These are phyloP conservation scores for Catagonus wagneri DNA, from an alignment of 2,113 vertebrate genomes.

Conservation along the genomic window DNA sequence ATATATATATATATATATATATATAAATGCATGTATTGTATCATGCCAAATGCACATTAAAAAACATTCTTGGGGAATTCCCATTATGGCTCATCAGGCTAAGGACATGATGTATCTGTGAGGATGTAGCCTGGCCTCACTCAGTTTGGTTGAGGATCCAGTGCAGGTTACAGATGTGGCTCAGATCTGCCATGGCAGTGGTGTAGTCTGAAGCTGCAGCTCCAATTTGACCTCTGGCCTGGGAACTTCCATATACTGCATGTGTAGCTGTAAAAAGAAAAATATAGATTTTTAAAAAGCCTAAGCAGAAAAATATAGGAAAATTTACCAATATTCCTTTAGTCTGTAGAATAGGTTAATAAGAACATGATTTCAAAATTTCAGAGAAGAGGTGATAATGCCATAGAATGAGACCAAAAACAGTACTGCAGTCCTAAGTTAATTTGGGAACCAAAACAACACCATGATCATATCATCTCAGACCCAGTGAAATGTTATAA, in stretches of 20 bases:
- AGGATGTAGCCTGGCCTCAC: too few relatives aligned
- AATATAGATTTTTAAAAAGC: neutral
- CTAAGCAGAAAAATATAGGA: neutral
- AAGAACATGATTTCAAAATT: neutral
- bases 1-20: too few relatives aligned
- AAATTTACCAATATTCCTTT: neutral
- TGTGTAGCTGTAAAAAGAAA: too few relatives aligned
- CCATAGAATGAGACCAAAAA: neutral
- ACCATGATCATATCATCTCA: too few relatives aligned
- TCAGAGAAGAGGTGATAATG: neutral
- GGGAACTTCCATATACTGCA: too few relatives aligned
- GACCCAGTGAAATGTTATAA: neutral
- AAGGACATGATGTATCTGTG: too few relatives aligned
- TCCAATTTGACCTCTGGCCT: too few relatives aligned
- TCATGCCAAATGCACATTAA: neutral
- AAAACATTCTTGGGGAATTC: neutral
- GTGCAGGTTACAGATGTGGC: too few relatives aligned
- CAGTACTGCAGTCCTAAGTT: neutral
- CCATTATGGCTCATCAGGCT: too few relatives aligned
- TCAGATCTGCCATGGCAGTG: too few relatives aligned
- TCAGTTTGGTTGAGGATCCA: too few relatives aligned
- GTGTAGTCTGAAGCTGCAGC: too few relatives aligned
- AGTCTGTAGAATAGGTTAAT: neutral
- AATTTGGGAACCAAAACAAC: neutral
- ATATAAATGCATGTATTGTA: neutral